Conservation (phyloP, 2,888 invertebrate species). For the Nemurella pictetii region DNA sequence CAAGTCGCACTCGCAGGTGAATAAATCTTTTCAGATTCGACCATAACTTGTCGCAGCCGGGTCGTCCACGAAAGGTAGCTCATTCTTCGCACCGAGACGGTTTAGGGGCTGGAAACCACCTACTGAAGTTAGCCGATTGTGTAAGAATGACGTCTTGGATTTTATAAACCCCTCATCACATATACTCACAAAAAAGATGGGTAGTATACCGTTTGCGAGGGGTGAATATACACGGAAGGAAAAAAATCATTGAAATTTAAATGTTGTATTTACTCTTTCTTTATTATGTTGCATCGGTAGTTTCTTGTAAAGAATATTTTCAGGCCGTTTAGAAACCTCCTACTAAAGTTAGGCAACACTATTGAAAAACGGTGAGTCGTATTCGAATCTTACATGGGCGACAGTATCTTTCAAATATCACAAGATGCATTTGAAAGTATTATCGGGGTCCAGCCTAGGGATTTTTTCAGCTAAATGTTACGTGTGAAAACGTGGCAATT, state of each 20-base stretch:
- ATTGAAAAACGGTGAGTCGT: not conserved
- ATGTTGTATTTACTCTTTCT: slow-evolving; percentile 24
- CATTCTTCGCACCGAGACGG: slow-evolving; percentile 8
- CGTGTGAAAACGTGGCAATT: too few relatives aligned
- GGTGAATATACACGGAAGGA: not conserved
- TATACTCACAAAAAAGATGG: slow-evolving; percentile 17
- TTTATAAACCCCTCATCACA: slow-evolving; percentile 23
- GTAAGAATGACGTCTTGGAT: slow-evolving; percentile 16
- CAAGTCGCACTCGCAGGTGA: slow-evolving; percentile 26
- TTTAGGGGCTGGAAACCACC: slow-evolving; percentile 27
- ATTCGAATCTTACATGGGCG: not conserved
- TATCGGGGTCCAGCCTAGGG: not conserved
- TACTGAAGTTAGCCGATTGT: slow-evolving; percentile 31
- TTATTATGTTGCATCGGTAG: not conserved
- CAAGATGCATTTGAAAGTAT: slow-evolving; percentile 8
- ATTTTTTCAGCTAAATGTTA: not conserved
- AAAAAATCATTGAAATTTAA: slow-evolving; percentile 25
- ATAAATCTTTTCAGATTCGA: slow-evolving; percentile 26
- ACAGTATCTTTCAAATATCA: not conserved
- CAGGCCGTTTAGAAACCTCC: slow-evolving; percentile 2
- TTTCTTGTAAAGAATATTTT: slow-evolving; percentile 26
- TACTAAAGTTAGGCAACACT: slow-evolving; percentile 15
- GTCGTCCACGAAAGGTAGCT: slow-evolving; percentile 13
- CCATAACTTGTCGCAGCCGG: slow-evolving; percentile 18
- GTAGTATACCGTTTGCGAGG: not conserved